Conservation (phyloP, 2,113 vertebrate genomes). For the Saccopteryx leptura region DNA sequence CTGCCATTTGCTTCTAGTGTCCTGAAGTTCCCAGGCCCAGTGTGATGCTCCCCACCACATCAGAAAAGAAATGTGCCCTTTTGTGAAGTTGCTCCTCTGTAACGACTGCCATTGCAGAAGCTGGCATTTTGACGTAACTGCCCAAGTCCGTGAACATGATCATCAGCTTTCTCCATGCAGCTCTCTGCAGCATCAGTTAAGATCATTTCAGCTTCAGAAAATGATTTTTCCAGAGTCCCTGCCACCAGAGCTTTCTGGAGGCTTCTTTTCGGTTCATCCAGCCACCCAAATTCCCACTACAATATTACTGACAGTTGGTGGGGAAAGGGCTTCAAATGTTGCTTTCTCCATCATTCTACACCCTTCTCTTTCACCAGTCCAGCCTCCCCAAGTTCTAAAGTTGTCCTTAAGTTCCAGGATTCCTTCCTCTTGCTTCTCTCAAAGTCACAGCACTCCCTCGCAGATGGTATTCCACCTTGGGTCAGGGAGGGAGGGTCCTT, state of each 20-base stretch:
- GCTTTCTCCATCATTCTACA: background rate
- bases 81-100: background rate
- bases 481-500: background rate
- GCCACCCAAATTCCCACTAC: background rate
- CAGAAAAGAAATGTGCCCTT: background rate
- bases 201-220: constrained; percentile 45
- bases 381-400: background rate
- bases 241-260: background rate
- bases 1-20: background rate
- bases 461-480: background rate
- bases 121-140: background rate
- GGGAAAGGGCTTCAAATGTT: background rate
- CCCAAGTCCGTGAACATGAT: background rate
- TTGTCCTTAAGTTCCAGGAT: background rate
- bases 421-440: background rate
- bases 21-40: background rate
- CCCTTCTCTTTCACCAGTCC: background rate
- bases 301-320: no score
- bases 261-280: background rate
- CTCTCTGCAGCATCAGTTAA: constrained; percentile 23
- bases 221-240: constrained; percentile 52
- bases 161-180: background rate
- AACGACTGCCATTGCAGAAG: background rate
- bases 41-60: background rate
- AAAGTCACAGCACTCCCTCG: background rate